Evolutionary conservation across 2,113 vertebrate species (phyloP).

Genomic region (Callospermophilus lateralis): DNA sequence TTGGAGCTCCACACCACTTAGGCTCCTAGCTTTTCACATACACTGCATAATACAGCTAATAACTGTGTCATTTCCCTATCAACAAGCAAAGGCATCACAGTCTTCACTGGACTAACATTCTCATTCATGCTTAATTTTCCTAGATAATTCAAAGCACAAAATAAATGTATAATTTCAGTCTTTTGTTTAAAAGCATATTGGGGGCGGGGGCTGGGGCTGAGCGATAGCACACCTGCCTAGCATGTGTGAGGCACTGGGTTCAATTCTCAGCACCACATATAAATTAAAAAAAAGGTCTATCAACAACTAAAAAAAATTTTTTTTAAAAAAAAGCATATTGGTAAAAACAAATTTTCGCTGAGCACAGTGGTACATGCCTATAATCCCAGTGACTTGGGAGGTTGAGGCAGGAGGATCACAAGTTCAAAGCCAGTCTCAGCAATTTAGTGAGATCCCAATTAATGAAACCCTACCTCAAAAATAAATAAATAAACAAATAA

Average conservation of each 20-base stretch:
- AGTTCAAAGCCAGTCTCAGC: neutral
- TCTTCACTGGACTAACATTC: conserved; percentile 64
- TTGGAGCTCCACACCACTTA: conserved; percentile 35
- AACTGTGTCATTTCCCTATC: conserved; percentile 45
- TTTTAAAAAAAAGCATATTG: neutral
- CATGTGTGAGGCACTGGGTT: too few species aligned
- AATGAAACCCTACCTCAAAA: neutral
- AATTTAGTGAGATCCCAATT: neutral
- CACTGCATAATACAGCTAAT: conserved; percentile 46
- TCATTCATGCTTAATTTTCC: conserved; percentile 6
- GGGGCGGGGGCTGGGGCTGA: neutral
- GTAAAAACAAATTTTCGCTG: conserved; percentile 48
- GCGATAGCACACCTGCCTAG: too few species aligned
- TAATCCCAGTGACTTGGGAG: neutral
- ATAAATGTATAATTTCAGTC: neutral
- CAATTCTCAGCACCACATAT: too few species aligned
- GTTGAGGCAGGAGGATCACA: neutral
- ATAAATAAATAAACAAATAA: too few species aligned
- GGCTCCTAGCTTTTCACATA: conserved; percentile 62
- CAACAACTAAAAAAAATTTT: too few species aligned
- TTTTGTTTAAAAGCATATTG: conserved; percentile 49
- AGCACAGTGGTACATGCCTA: neutral
- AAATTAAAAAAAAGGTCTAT: too few species aligned
- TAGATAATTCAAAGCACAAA: conserved; percentile 29
- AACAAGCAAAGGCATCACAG: conserved; percentile 28